A percentile compares a stretch with the other conserved stretches of the same genome.
phyloP scores from a whole-genome alignment of 1,140 invertebrate genomes.

The Drosophila obscura region DNA sequence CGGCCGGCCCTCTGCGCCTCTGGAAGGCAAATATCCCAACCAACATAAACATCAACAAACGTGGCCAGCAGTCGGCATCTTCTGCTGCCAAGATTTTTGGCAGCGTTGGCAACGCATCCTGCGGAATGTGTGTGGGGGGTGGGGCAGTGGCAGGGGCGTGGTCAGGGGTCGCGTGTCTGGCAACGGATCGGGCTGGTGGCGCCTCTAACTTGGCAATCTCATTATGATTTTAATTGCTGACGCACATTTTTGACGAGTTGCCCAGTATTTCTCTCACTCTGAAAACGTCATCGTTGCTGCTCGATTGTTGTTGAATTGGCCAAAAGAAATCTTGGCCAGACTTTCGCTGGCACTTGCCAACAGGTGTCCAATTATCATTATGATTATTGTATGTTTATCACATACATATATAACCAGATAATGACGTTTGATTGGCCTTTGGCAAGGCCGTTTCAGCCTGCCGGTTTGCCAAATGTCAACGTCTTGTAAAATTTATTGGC shows the following conservation, averaged over 20 bases:
- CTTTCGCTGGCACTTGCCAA: conserved; percentile 52
- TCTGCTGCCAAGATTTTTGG: conserved; percentile 71
- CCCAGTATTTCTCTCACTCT: conserved; percentile 54
- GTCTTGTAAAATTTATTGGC: conserved; percentile 82
- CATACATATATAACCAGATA: conserved; percentile 31
- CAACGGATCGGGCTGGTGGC: conserved; percentile 53
- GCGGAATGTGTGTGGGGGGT: conserved; percentile 46
- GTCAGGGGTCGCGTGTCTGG: conserved; percentile 57
- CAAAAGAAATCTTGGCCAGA: conserved; percentile 56
- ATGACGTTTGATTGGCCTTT: conserved; percentile 77
- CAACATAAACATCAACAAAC: conserved; percentile 74
- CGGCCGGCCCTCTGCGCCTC: not conserved
- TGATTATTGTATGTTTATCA: conserved; percentile 56
- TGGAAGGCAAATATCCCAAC: conserved; percentile 25
- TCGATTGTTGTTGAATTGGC: conserved; percentile 76
- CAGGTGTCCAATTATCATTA: conserved; percentile 72
- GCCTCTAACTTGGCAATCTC: conserved; percentile 72
- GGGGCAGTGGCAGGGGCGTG: conserved; percentile 24
- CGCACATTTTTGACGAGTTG: conserved; percentile 81
- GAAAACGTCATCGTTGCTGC: conserved; percentile 62
- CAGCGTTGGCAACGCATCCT: conserved; percentile 76
- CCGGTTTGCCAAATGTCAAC: conserved; percentile 66
- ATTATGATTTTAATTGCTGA: conserved; percentile 83
- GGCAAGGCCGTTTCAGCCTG: conserved; percentile 53
- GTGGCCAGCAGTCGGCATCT: conserved; percentile 39